phyloP scores from a whole-genome alignment of 2,113 vertebrate genomes.

The Xiphophorus maculatus region DNA sequence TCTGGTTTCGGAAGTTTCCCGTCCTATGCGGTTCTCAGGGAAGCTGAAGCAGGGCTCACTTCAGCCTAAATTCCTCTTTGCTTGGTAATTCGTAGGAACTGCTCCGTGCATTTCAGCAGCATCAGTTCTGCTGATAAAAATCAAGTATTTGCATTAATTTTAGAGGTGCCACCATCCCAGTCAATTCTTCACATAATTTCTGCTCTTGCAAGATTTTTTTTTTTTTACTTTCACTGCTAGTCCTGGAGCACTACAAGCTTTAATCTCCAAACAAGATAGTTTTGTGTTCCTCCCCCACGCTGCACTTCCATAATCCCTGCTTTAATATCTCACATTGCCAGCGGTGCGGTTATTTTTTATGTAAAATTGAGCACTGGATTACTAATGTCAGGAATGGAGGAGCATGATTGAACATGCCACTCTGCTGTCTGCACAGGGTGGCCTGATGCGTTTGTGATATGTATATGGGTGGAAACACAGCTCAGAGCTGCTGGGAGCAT shows the following conservation, averaged over 20 bases:
- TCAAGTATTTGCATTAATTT: constrained; percentile 20
- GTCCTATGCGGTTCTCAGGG: neutral
- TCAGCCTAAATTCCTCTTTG: constrained; percentile 5
- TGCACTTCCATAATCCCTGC: constrained; percentile 65
- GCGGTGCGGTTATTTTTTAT: constrained; percentile 37
- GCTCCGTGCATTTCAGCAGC: constrained; percentile 4
- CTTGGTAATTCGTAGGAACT: constrained; percentile 23
- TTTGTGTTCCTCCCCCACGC: constrained; percentile 42
- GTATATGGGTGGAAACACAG: constrained; percentile 23
- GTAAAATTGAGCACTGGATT: constrained; percentile 63
- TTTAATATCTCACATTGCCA: constrained; percentile 65
- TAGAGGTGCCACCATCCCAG: neutral
- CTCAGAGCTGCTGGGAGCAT: constrained; percentile 6
- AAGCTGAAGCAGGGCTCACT: neutral
- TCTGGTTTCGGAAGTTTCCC: constrained; percentile 6
- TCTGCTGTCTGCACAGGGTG: constrained; percentile 27
- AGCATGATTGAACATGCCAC: constrained; percentile 57
- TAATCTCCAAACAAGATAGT: constrained; percentile 66
- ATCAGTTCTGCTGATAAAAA: constrained; percentile 20
- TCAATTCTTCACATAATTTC: constrained; percentile 15
- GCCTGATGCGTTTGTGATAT: constrained; percentile 26
- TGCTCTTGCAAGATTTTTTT: neutral
- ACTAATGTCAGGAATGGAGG: constrained; percentile 49
- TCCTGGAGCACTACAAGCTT: constrained; percentile 41
- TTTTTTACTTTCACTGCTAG: constrained; percentile 17